Base-by-base conservation (phyloP, 1,140 invertebrate genomes). In the Himalopsyche phryganea region DNA sequence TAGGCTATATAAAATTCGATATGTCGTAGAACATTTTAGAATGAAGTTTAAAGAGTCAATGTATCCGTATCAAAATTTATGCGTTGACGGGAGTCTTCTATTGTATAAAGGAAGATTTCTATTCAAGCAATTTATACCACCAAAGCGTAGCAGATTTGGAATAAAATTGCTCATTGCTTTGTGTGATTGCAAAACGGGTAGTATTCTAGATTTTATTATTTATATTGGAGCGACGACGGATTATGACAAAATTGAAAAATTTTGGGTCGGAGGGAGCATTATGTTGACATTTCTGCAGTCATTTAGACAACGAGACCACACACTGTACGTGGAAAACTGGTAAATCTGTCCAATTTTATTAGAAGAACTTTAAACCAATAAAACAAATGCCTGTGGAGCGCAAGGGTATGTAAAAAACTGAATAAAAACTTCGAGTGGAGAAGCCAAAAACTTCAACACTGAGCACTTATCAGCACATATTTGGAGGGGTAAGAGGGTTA, bases 401-500 rank as follows among this genome's bases (percentile, higher is more conserved):
- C 33, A 38, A 5, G 4, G 35, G 15, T 38, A 50, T 13, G 40
- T 14, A 9, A 10, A 18, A 36, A 38, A 50, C n/a, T 18, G 18
- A 7, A 50, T 50, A 36, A 42, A 42, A 7, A 4, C 38, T 5
- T 13, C n/a, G 19, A 52, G 44, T 15, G 50, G 50, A 5, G 38
- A 52, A 14, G 20, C 11, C 7, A 13, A 20, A 11, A 13, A 36
- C 13, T 17, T 13, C 13, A 32, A 7, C 32, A 42, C 38, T 20
- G 38, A 13, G 2, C 32, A 14, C n/a, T 23, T 28, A 23, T n/a
- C 44, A n/a, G 38, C 50, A 7, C 32, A 42, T 6, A 42, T 42
- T 42, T 52, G 50, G 38, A 18, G 38, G 6, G 50, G 44, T 35
- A 52, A 52, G 40, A 52, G 50, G 14, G 50, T 42, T 1, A 28